These are phyloP conservation scores for Drosophila teissieri DNA, from an alignment of 1,140 invertebrate genomes.

Conservation along the genomic window DNA sequence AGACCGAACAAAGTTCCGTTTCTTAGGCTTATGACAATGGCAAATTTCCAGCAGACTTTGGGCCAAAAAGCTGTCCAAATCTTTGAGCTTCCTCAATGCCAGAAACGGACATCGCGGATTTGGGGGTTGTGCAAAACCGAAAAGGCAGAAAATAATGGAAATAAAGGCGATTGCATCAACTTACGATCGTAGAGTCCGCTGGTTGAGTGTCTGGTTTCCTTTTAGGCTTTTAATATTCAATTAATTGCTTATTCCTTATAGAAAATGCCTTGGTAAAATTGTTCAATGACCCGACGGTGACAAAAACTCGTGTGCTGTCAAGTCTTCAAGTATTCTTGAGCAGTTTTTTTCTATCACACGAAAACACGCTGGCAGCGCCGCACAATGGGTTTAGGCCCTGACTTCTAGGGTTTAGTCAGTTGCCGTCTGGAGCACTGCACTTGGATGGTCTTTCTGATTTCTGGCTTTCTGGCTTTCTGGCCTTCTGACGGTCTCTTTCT, in stretches of 20 bases:
- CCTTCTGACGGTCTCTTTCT: constrained; percentile 9
- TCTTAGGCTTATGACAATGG: constrained; percentile 59
- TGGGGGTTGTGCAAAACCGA: constrained; percentile 28
- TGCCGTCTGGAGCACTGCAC: constrained; percentile 26
- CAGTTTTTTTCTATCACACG: constrained; percentile 21
- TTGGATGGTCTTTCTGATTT: constrained; percentile 9
- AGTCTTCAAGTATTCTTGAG: constrained; percentile 13
- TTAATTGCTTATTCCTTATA: constrained; percentile 62
- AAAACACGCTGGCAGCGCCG: constrained; percentile 18
- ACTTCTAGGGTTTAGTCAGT: constrained; percentile 37
- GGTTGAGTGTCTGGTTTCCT: constrained; percentile 55
- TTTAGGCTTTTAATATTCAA: constrained; percentile 47
- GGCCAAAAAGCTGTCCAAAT: constrained; percentile 33
- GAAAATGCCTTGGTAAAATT: constrained; percentile 40
- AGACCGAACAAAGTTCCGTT: constrained; percentile 57
- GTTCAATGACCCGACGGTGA: constrained; percentile 30
- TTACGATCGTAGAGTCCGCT: constrained; percentile 49
- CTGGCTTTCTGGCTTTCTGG: too few relatives aligned
- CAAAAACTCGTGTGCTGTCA: constrained; percentile 24
- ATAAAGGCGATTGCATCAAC: constrained; percentile 43
- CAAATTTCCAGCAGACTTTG: constrained; percentile 24
- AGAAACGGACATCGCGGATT: constrained; percentile 46
- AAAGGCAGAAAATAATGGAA: constrained; percentile 29
- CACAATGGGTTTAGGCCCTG: constrained; percentile 21
- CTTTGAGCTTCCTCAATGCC: constrained; percentile 64